phyloP scores from a whole-genome alignment of 2,113 vertebrate genomes.

The Arizona elegans region DNA sequence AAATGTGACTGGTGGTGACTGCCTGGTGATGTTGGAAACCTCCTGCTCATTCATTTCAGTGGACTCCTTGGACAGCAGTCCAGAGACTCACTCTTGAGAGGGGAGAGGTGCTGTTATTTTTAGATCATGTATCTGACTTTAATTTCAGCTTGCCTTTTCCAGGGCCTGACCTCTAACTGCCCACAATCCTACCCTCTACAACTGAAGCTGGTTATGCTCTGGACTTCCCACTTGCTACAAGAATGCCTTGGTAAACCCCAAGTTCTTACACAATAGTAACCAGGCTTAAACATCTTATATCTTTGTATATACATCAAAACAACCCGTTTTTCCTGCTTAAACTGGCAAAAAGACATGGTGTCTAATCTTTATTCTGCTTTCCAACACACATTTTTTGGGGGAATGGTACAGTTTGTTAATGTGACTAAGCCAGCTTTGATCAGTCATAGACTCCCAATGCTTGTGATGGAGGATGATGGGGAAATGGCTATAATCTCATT shows the following conservation, averaged over 20 bases:
- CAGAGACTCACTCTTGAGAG: not conserved
- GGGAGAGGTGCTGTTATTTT: not conserved
- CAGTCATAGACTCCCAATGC: not conserved
- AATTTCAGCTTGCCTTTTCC: not conserved
- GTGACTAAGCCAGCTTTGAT: not conserved
- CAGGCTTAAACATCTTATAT: not conserved
- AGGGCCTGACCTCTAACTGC: not conserved
- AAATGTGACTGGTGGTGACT: not conserved
- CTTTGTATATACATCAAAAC: not conserved
- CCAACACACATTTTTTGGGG: not conserved
- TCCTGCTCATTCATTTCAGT: not conserved
- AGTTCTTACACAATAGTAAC: not conserved
- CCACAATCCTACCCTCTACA: not conserved
- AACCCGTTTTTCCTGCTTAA: not conserved
- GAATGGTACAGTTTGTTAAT: not conserved
- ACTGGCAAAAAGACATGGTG: not conserved
- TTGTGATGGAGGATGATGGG: not conserved
- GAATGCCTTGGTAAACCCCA: not conserved
- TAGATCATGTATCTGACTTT: not conserved
- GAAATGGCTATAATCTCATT: not conserved
- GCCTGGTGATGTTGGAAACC: not conserved
- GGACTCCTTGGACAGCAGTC: not conserved
- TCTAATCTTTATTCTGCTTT: not conserved
- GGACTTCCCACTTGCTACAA: not conserved
- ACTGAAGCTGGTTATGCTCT: not conserved